Percentiles rank a stretch among this genome's conserved stretches.
Conservation (phyloP, 2,888 invertebrate species). For the Scaptomyza flava region DNA sequence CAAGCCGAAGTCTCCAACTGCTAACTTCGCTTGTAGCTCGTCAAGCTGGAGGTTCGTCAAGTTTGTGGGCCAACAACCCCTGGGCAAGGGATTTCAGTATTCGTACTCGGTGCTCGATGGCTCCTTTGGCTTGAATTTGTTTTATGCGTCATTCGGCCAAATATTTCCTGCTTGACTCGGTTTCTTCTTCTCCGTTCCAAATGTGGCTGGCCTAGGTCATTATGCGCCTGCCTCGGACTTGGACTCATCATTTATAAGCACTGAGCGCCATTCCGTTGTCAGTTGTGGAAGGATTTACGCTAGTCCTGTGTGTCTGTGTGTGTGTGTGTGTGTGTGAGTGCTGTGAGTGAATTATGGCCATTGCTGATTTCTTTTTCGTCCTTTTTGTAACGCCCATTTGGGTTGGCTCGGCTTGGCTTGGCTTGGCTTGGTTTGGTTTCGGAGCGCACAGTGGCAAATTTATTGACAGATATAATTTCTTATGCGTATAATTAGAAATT, state of each 20-base stretch:
- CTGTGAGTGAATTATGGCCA: constrained; percentile 79
- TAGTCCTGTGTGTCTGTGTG: constrained; percentile 38
- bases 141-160: constrained; percentile 74
- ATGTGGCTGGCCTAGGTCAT: constrained; percentile 65
- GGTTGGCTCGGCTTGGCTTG: not conserved
- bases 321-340: constrained; percentile 52
- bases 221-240: constrained; percentile 62
- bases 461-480: constrained; percentile 81
- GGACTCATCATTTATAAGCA: constrained; percentile 78
- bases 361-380: constrained; percentile 71
- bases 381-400: constrained; percentile 54
- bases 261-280: constrained; percentile 74
- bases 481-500: constrained; percentile 81
- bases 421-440: not conserved
- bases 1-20: constrained; percentile 26
- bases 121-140: constrained; percentile 64
- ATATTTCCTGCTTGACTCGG: constrained; percentile 60
- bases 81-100: constrained; percentile 14
- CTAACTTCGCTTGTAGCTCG: constrained; percentile 35
- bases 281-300: constrained; percentile 76
- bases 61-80: constrained; percentile 63
- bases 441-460: constrained; percentile 74
- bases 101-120: constrained; percentile 6
- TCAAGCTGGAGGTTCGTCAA: constrained; percentile 55
- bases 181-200: constrained; percentile 1